Evolutionary conservation across 2,113 vertebrate species (phyloP), one percentile per base, ranked within the genome.

Genomic region (Tachysurus fulvidraco): DNA sequence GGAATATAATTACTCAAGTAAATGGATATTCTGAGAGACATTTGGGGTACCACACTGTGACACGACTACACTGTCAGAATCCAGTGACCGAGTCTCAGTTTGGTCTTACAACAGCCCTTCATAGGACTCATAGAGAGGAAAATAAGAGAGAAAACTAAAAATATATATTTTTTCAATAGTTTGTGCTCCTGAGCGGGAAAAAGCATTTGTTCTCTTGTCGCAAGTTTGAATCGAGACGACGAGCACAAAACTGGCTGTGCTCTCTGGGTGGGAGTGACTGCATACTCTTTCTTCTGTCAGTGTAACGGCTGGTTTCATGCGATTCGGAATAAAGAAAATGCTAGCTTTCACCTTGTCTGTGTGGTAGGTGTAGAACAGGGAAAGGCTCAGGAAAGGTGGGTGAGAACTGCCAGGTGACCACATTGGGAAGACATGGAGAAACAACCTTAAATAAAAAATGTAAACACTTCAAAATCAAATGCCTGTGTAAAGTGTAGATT

Each of bases 1-100:
- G 13, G n/a, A 59, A 36, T 67, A 67, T 41, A 79, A 85, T 87
- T 83, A 87, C 85, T 83, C 57, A 44, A 59, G 2, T 12, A 52
- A n/a, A n/a, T n/a, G n/a, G n/a, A n/a, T n/a, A n/a, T n/a, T n/a
- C n/a, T n/a, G n/a, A n/a, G n/a, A n/a, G 86, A 81, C 57, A 73
- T 88, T 54, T 76, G 28, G 36, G 84, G 44, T 71, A 65, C 41
- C 86, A 16, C 67, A 78, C 36, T 36, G 17, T 54, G 69, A 59
- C 74, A 77, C 21, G 55, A 16, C 30, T 4, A 4, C 73, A 69
- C 44, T 30, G 57, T 28, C 54, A 36, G 4, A 78, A 13, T 54
- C 17, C 57, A 65, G 52, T 14, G 62, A 50, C 64, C 3, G 17
- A 44, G 64, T 52, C 55, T 78, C 52, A 60, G 12, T 28, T 64